Evolutionary conservation across 2,797 vertebrate species (phyloP).

Genomic region (Coreius guichenoti): DNA sequence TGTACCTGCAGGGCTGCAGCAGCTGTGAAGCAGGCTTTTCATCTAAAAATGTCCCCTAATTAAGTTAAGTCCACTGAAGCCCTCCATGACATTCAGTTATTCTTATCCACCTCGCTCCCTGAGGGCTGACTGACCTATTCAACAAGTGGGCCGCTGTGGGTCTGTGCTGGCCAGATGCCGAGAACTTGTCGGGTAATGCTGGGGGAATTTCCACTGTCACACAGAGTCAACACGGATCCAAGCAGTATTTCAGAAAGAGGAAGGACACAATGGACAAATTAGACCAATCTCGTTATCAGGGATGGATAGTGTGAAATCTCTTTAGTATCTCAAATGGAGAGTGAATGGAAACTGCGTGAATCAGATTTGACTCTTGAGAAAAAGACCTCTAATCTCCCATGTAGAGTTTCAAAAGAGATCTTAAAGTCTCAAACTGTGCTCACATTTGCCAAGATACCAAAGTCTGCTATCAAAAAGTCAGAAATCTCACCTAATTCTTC

Average conservation of each 20-base stretch:
- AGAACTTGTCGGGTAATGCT: constrained; percentile 21
- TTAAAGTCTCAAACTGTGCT: neutral
- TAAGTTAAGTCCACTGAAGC: constrained; percentile 60
- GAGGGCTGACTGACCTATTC: constrained; percentile 64
- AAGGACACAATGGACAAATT: constrained; percentile 27
- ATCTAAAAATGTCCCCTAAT: constrained; percentile 69
- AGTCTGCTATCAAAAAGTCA: neutral
- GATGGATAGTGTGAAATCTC: neutral
- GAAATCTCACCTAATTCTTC: neutral
- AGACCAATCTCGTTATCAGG: constrained; percentile 2
- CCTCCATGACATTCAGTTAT: constrained; percentile 71
- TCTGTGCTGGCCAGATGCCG: constrained; percentile 44
- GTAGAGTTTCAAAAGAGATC: neutral
- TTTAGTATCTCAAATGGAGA: neutral
- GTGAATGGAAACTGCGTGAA: neutral
- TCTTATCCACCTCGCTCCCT: constrained; percentile 66
- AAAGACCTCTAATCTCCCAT: neutral
- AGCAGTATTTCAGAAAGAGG: constrained; percentile 13
- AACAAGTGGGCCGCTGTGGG: constrained; percentile 57
- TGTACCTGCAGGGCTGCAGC: constrained; percentile 62
- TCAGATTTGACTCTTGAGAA: neutral
- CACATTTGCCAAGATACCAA: neutral
- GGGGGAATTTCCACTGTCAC: constrained; percentile 51
- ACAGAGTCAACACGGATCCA: neutral
- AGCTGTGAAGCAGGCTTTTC: constrained; percentile 65